A percentile compares a stretch with the other conserved stretches of the same genome.
These are phyloP conservation scores for Myocastor coypus DNA, from an alignment of 2,113 vertebrate species.

Conservation along the genomic window DNA sequence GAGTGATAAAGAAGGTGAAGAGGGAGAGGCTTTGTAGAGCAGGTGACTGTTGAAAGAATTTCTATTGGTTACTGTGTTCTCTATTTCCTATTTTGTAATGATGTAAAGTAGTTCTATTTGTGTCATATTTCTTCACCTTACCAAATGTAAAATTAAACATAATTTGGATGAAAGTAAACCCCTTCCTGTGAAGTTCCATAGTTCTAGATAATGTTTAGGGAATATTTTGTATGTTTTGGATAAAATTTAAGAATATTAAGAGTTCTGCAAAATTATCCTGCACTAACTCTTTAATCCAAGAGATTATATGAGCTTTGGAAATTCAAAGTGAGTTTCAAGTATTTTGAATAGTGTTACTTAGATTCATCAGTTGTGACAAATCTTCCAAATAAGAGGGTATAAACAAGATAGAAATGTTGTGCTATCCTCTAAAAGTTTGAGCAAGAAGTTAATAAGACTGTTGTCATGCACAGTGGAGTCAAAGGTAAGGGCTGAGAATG, in stretches of 20 bases:
- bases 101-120: conserved; percentile 33
- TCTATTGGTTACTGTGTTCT: background rate
- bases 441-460: background rate
- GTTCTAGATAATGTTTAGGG: conserved; percentile 21
- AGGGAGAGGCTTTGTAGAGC: background rate
- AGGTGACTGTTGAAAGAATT: conserved; percentile 1
- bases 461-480: background rate
- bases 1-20: background rate
- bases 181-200: background rate
- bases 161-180: background rate
- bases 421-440: background rate
- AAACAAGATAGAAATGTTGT: background rate
- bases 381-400: conserved; percentile 14
- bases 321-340: conserved; percentile 33
- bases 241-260: conserved; percentile 29
- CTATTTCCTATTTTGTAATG: background rate
- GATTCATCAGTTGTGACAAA: background rate
- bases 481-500: background rate
- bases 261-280: background rate
- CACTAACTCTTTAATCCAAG: conserved; percentile 21
- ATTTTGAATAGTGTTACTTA: conserved; percentile 22
- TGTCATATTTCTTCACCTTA: background rate
- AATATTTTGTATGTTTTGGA: conserved; percentile 2
- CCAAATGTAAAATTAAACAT: conserved; percentile 36
- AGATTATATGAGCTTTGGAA: background rate